A percentile compares a stretch with the other conserved stretches of the same genome.
Conservation (phyloP, 2,888 invertebrate genomes). For the Athalia circularis region DNA sequence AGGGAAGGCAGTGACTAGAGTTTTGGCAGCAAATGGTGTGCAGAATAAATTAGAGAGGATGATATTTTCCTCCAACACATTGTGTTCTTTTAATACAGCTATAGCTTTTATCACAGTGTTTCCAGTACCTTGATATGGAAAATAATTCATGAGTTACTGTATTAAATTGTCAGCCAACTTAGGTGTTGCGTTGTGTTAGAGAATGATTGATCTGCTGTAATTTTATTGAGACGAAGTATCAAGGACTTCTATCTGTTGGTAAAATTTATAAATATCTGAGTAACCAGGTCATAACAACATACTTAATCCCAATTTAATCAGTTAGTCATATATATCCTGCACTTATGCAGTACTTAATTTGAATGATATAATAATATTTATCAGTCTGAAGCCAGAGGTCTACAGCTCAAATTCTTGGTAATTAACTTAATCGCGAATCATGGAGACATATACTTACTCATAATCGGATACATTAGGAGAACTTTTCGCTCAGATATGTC, state of each 20-base stretch:
- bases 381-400: too few species aligned
- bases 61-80: slow-evolving; percentile 94
- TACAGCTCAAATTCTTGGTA: too few species aligned
- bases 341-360: too few species aligned
- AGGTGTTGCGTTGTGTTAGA: too few species aligned
- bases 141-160: slow-evolving; percentile 32
- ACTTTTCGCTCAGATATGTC: slow-evolving; percentile 93
- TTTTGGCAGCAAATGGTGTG: slow-evolving; percentile 92
- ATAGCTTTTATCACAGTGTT: slow-evolving; percentile 97
- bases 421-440: too few species aligned
- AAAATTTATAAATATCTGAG: too few species aligned
- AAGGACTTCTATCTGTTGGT: too few species aligned
- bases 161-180: slow-evolving; percentile 1
- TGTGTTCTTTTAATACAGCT: slow-evolving; percentile 94
- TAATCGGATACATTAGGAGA: slow-evolving; percentile 98
- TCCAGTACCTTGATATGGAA: slow-evolving; percentile 82
- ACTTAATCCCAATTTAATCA: too few species aligned
- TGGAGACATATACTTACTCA: slow-evolving; percentile 80
- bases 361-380: not conserved
- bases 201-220: too few species aligned
- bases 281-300: too few species aligned
- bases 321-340: too few species aligned
- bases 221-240: too few species aligned
- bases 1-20: slow-evolving; percentile 89
- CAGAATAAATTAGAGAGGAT: slow-evolving; percentile 98